Base-by-base conservation (phyloP, 2,797 vertebrate genomes). In the Macroramphosus scolopax region DNA sequence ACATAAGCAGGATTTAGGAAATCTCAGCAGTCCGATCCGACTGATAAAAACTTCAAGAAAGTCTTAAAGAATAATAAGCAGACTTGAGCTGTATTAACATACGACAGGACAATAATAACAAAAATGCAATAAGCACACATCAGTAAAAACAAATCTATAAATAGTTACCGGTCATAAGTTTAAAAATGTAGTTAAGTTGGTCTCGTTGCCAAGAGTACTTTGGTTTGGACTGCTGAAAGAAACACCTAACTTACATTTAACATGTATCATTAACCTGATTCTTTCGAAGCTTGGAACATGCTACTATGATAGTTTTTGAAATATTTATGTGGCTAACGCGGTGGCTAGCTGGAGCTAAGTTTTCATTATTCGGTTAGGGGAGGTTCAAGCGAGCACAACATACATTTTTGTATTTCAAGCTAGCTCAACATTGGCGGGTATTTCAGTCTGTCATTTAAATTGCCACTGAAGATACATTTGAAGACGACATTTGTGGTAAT, bases 1-100 rank as follows among this genome's bases (percentile, higher is more conserved):
- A 22, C 20, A 22, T n/a, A 22, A 22, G 20, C 6, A 3, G 20
- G 20, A 3, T 6, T 22, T 18, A 5, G 22, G 48, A 54, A 51
- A 18, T 11, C n/a, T n/a, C n/a, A n/a, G n/a, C n/a, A n/a, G n/a
- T n/a, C n/a, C n/a, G n/a, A 6, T 6, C 1, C 20, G 20, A 26
- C n/a, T 6, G 2, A 7, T 26, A 49, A 51, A 80, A 78, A 75
- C 43, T 68, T 70, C 72, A 6, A 54, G 62, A 73, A 72, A 55
- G 9, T 26, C 51, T 51, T 5, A 2, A 5, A 46, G 40, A 3
- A 34, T 6, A 24, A 43, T 1, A 1, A 14, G 24, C 8, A 5
- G 8, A 17, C 44, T 15, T 5, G 1, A 36, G 5, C 2, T 5
- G 9, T 8, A 25, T 13, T 8, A 3, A 26, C 10, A 8, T 4